These are phyloP conservation scores for Tryphoninae sp. DNA, from an alignment of 2,888 invertebrate species.

Conservation along the genomic window DNA sequence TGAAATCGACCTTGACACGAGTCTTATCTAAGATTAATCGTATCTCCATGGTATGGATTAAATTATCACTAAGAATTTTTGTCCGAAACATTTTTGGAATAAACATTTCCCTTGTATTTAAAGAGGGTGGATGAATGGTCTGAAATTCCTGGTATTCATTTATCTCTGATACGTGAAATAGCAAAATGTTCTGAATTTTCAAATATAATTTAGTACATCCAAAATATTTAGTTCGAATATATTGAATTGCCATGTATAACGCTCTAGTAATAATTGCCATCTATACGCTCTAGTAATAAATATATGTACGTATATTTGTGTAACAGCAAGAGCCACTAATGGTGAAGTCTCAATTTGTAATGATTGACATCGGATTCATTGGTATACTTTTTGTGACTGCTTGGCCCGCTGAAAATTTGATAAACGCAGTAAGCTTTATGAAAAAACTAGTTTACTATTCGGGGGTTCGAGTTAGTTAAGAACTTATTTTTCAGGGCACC, in stretches of 20 bases:
- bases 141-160: too few species aligned
- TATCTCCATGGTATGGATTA: too few species aligned
- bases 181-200: too few species aligned
- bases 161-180: too few species aligned
- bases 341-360: conserved; percentile 7
- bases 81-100: too few species aligned
- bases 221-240: too few species aligned
- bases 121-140: too few species aligned
- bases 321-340: conserved; percentile 4
- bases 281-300: not conserved
- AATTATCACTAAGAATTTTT: too few species aligned
- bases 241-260: not conserved
- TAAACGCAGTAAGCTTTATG: conserved; percentile 28
- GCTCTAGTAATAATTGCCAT: not conserved
- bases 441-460: not conserved
- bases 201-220: not conserved
- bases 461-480: not conserved
- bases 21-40: too few species aligned
- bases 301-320: not conserved
- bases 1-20: too few species aligned
- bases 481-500: conserved; percentile 41
- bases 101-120: too few species aligned
- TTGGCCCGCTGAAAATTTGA: conserved; percentile 25
- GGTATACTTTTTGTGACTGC: not conserved
- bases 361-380: conserved; percentile 1